Evolutionary conservation across 1,140 invertebrate genomes (phyloP).

Genomic region (Drosophila funebris): DNA sequence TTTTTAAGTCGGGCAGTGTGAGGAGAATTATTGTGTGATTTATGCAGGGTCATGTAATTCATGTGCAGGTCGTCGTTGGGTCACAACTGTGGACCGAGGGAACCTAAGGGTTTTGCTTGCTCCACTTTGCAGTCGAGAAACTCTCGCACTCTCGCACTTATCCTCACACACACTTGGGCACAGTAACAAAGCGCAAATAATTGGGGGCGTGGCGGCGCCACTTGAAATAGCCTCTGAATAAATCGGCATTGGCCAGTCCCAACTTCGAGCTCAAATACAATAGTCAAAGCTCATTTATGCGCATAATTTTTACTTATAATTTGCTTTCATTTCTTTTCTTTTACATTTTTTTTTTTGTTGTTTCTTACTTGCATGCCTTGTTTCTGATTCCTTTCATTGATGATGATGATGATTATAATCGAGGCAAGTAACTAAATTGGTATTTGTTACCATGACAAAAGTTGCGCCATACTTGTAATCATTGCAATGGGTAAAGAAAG

Average conservation of each 20-base stretch:
- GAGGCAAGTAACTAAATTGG: conserved; percentile 41
- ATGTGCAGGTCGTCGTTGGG: conserved; percentile 38
- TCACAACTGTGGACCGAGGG: neutral
- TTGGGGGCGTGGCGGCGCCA: conserved; percentile 28
- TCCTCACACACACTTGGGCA: conserved; percentile 21
- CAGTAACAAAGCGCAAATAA: conserved; percentile 47
- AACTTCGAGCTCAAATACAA: conserved; percentile 50
- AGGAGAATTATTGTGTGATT: conserved; percentile 38
- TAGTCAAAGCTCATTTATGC: conserved; percentile 67
- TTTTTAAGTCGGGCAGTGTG: neutral
- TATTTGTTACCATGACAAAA: conserved; percentile 57
- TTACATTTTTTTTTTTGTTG: neutral
- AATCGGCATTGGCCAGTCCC: conserved; percentile 17
- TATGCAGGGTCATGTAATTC: conserved; percentile 64
- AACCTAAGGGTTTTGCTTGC: too few species aligned
- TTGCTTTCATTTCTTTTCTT: conserved; percentile 45
- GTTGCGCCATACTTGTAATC: conserved; percentile 51
- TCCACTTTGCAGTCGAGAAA: too few species aligned
- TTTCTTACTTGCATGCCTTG: neutral
- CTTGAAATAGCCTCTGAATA: conserved; percentile 41
- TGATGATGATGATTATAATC: conserved; percentile 34
- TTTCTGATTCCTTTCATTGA: conserved; percentile 8
- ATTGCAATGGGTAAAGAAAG: conserved; percentile 5
- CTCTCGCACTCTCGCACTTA: neutral
- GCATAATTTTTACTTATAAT: conserved; percentile 67